Evolutionary conservation across 2,113 vertebrate species (phyloP).

Genomic region (Ophiodon elongatus): DNA sequence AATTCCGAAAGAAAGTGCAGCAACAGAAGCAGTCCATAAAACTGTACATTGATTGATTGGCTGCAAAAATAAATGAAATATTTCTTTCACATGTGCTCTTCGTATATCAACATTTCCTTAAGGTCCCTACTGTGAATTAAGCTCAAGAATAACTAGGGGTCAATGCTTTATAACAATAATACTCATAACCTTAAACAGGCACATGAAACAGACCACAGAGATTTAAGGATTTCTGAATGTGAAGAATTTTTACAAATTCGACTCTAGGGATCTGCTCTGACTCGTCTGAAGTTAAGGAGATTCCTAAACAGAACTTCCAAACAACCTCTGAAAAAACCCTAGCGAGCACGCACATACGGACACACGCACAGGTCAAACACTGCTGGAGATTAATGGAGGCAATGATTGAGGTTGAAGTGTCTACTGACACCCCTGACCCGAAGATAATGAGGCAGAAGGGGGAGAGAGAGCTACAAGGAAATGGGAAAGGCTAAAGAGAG

Average conservation of each 20-base stretch:
- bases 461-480: constrained; percentile 23
- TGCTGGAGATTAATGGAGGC: constrained; percentile 71
- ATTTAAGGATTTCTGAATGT: constrained; percentile 15
- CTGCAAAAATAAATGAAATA: not conserved
- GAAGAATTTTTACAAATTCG: constrained; percentile 23
- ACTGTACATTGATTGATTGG: not conserved
- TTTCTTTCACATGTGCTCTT: not conserved
- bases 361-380: constrained; percentile 54
- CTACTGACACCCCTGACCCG: constrained; percentile 75
- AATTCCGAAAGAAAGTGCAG: not conserved
- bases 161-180: not conserved
- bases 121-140: not conserved
- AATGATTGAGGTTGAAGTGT: constrained; percentile 77
- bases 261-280: constrained; percentile 40
- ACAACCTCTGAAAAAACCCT: constrained; percentile 27
- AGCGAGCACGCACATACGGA: constrained; percentile 15
- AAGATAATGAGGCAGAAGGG: constrained; percentile 64
- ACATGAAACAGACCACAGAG: not conserved
- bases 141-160: not conserved
- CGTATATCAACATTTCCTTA: not conserved
- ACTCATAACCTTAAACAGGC: constrained; percentile 1
- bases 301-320: constrained; percentile 34
- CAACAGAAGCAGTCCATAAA: not conserved
- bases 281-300: constrained; percentile 32
- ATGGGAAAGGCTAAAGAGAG: constrained; percentile 19